These are phyloP conservation scores for Cepphus grylle DNA, from an alignment of 2,113 vertebrate species.

Conservation along the genomic window DNA sequence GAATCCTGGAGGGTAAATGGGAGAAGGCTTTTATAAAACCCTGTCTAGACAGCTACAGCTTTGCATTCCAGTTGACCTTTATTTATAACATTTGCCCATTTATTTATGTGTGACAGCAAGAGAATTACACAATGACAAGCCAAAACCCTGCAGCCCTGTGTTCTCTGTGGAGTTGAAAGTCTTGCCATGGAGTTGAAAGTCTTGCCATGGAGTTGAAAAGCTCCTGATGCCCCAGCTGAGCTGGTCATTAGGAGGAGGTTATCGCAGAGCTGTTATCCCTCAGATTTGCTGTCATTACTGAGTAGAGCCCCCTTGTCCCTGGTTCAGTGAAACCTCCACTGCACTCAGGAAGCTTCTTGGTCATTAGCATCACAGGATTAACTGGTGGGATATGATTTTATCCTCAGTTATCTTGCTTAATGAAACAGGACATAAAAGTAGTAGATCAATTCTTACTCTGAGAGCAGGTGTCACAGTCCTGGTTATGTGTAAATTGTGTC, in stretches of 20 bases:
- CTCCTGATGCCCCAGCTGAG: neutral
- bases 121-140: neutral
- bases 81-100: slow-evolving; percentile 8
- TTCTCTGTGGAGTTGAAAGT: neutral
- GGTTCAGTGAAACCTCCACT: neutral
- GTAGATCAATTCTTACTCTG: neutral
- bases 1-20: neutral
- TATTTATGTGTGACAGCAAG: neutral
- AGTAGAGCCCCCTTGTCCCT: neutral
- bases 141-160: neutral
- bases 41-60: neutral
- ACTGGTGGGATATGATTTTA: neutral
- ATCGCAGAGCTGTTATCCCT: neutral
- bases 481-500: neutral
- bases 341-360: neutral
- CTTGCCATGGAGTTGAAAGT: neutral
- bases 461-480: neutral
- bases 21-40: neutral
- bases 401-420: neutral
- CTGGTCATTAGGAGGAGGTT: neutral
- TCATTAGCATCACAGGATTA: neutral
- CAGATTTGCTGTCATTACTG: neutral
- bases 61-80: slow-evolving; percentile 1
- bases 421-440: neutral
- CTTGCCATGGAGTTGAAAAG: neutral